Evolutionary conservation across 1,140 invertebrate species (phyloP).

Genomic region (Schlechtendalia chinensis): DNA sequence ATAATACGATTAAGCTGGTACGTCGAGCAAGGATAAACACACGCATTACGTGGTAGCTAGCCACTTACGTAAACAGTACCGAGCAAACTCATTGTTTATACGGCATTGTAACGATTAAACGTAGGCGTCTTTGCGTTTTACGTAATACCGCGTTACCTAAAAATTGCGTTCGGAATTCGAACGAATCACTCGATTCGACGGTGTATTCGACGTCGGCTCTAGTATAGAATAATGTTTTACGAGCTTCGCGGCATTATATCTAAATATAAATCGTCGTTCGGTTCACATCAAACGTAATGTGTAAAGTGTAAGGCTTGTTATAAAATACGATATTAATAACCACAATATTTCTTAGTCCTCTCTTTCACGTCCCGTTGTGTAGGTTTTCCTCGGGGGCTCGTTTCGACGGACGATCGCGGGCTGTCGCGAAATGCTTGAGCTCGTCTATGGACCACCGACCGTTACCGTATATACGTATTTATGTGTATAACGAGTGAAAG

Average conservation of each 20-base stretch:
- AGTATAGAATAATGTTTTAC: too few species aligned
- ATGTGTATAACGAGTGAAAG: too few species aligned
- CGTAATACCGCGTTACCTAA: neutral
- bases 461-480: neutral
- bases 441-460: neutral
- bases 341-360: neutral
- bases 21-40: neutral
- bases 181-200: neutral
- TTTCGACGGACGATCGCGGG: neutral
- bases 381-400: slow-evolving; percentile 23
- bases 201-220: too few species aligned
- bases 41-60: neutral
- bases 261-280: too few species aligned
- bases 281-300: too few species aligned
- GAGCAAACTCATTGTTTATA: too few species aligned
- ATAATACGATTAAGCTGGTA: neutral
- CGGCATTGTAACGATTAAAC: too few species aligned
- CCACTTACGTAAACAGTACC: neutral
- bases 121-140: too few species aligned
- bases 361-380: slow-evolving; percentile 8
- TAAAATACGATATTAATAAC: neutral
- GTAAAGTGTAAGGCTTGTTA: too few species aligned
- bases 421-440: neutral
- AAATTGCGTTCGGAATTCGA: neutral
- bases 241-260: too few species aligned